phyloP scores from a whole-genome alignment of 2,797 vertebrate species.

The Sparus aurata region DNA sequence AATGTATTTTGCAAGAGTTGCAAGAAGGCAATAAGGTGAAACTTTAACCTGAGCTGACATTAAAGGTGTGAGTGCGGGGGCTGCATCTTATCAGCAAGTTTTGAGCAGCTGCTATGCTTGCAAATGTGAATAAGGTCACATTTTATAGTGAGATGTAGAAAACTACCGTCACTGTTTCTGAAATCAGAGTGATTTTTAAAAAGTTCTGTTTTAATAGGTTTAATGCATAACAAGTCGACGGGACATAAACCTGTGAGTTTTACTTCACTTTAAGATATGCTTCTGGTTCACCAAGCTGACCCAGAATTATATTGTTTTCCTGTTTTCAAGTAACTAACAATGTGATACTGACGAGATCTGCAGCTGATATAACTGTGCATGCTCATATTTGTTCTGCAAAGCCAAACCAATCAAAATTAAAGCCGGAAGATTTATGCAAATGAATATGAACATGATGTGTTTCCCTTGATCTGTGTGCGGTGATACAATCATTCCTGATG shows the following conservation, averaged over 20 bases:
- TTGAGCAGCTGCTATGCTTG: too few relatives aligned
- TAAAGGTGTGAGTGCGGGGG: neutral
- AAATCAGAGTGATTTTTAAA: neutral
- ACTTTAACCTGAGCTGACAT: slow-evolving; percentile 17
- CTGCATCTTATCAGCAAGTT: too few relatives aligned
- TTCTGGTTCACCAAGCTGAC: neutral
- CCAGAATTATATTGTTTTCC: neutral
- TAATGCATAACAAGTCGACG: neutral
- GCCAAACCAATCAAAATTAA: neutral
- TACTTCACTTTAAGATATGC: too few relatives aligned
- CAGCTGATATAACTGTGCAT: neutral
- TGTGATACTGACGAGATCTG: neutral
- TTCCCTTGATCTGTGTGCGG: neutral
- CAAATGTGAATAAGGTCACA: too few relatives aligned
- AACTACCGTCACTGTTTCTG: too few relatives aligned
- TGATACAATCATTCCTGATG: slow-evolving; percentile 11
- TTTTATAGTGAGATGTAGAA: too few relatives aligned
- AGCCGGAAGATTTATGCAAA: neutral
- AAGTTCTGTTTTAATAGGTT: neutral
- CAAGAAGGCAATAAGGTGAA: neutral
- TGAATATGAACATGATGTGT: neutral
- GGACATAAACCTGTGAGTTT: neutral
- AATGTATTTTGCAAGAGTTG: neutral
- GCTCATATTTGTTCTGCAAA: neutral
- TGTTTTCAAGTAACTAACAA: neutral